phyloP scores from a whole-genome alignment of 2,797 vertebrate species.

The Crenuchus spilurus region DNA sequence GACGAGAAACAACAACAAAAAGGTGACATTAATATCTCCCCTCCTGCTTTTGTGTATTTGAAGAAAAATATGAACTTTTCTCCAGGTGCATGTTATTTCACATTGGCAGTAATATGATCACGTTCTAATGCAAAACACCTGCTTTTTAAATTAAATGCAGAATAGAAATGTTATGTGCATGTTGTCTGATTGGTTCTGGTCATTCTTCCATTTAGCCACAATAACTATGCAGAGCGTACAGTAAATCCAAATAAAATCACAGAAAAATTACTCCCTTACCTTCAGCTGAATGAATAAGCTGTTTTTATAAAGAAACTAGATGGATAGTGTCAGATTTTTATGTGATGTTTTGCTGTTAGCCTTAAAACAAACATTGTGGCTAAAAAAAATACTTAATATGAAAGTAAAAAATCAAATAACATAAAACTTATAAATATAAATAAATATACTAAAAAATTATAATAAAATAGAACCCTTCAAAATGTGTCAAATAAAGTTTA shows the following conservation, averaged over 20 bases:
- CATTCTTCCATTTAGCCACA: conserved; percentile 74
- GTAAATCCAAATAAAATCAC: conserved; percentile 68
- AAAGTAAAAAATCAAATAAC: too few species aligned
- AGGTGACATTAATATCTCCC: conserved; percentile 43
- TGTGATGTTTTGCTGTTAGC: too few species aligned
- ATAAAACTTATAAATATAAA: too few species aligned
- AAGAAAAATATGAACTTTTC: conserved; percentile 64
- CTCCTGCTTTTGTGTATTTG: conserved; percentile 55
- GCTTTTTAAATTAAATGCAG: conserved; percentile 64
- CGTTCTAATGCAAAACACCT: conserved; percentile 74
- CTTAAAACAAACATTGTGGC: too few species aligned
- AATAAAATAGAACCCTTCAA: too few species aligned
- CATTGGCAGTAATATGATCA: conserved; percentile 67
- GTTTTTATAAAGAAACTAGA: too few species aligned
- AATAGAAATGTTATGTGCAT: conserved; percentile 71
- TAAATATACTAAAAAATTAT: too few species aligned
- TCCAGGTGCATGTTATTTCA: conserved; percentile 72
- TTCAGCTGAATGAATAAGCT: too few species aligned
- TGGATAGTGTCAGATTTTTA: too few species aligned
- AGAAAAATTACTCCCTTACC: too few species aligned
- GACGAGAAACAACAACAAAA: conserved; percentile 19
- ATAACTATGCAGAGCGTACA: conserved; percentile 65
- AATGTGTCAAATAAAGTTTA: too few species aligned
- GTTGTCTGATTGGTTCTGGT: conserved; percentile 79
- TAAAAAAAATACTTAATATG: too few species aligned